Base-by-base conservation (phyloP, 2,113 vertebrate species). In the Smithornis capensis region DNA sequence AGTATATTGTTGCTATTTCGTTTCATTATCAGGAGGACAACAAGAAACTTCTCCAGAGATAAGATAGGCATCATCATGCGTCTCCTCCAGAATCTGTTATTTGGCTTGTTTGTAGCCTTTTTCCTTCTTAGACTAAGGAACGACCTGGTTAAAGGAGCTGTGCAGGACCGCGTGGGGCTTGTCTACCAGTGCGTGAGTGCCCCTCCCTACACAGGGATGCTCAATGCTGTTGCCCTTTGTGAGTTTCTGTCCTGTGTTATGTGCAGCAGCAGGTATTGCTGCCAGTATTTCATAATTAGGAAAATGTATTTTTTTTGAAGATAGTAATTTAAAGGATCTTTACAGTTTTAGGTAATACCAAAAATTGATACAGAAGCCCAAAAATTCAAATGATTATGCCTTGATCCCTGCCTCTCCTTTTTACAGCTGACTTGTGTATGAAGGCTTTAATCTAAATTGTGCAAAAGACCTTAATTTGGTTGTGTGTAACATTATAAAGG, bases 171-270 rank as follows among this genome's bases (percentile, higher is more conserved):
- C 2, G 97, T 99, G 18, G 99, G 99, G 69, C 96, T 99, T 78
- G 76, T 99, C 93, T 99, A 99, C 94, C 99, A 99, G 97, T 97
- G 98, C 6, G 96, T 99, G 75, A 99, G 98, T 3, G 98, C 98
- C 28, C 97, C 97, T 0, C 99, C 99, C 2, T 99, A 99, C 97
- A 99, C 98, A 2, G 99, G 99, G 95, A 98, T 99, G 98, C 98
- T 99, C 89, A 99, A 99, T 22, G 98, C 99, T 8, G 98, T 99
- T 50, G 98, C 98, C 31, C 97, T 99, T 84, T 99, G 99, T 99
- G 97, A 99, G 99, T 99, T 80, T 62, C 83, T 83, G 40, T 80
- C 57, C 75, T 92, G 10, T 40, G 23, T 50, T 68, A 52, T 1
- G 1, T 64, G 50, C 84, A 90, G 78, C 90, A 90, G 75, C 53